phyloP scores from a whole-genome alignment of 2,888 invertebrate genomes.

The Minunthozetes semirufus region DNA sequence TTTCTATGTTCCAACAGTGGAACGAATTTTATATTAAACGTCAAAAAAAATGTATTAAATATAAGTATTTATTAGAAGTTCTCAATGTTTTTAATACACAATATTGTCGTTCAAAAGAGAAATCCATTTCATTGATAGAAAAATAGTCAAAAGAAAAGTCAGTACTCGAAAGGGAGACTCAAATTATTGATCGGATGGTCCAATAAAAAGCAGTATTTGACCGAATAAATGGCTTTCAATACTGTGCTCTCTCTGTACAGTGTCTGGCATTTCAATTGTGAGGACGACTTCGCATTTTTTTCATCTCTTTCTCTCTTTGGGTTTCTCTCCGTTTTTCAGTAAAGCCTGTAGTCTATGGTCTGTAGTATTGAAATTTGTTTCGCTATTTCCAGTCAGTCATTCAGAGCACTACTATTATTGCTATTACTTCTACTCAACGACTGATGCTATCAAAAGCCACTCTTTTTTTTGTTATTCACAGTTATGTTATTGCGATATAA shows the following conservation, averaged over 20 bases:
- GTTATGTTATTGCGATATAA: neutral
- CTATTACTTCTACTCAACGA: neutral
- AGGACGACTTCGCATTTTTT: conserved; percentile 13
- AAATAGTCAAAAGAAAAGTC: too few species aligned
- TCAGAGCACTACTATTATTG: neutral
- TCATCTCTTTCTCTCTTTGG: conserved; percentile 14
- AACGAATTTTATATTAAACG: too few species aligned
- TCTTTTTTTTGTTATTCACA: neutral
- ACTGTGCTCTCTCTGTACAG: neutral
- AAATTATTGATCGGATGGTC: neutral
- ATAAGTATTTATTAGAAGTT: too few species aligned
- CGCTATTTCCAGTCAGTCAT: conserved; percentile 14
- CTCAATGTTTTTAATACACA: too few species aligned
- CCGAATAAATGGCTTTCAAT: neutral
- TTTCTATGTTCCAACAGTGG: too few species aligned
- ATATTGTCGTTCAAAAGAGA: too few species aligned
- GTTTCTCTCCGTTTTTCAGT: conserved; percentile 15
- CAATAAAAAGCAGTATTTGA: neutral
- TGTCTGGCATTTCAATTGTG: conserved; percentile 2
- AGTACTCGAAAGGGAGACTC: too few species aligned
- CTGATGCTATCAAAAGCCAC: conserved; percentile 16
- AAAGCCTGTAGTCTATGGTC: neutral
- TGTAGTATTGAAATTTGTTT: conserved; percentile 24
- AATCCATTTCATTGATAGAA: too few species aligned
- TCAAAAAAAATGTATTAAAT: too few species aligned